These are phyloP conservation scores for Muraenolepis orangiensis DNA, from an alignment of 2,797 vertebrate species.

Conservation along the genomic window DNA sequence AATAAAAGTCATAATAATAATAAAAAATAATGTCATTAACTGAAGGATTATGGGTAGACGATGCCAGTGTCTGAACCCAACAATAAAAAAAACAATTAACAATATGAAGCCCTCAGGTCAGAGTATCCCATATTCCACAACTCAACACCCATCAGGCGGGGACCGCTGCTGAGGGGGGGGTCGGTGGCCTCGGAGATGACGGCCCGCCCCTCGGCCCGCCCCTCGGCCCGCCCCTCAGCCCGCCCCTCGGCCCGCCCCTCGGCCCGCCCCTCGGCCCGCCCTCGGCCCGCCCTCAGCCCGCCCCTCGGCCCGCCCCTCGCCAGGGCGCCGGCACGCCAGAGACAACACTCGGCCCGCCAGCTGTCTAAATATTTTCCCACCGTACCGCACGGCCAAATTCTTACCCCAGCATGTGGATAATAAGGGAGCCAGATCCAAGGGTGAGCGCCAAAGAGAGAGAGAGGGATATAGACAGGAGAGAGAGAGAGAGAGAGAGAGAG, in stretches of 20 bases:
- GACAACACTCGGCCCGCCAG: slow-evolving; percentile 48
- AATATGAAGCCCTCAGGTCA: not conserved
- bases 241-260: slow-evolving; percentile 5
- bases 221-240: not conserved
- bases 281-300: slow-evolving; percentile 36
- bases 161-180: too few species aligned
- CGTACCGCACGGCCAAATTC: slow-evolving; percentile 54
- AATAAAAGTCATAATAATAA: too few species aligned
- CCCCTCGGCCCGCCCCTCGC: slow-evolving; percentile 35
- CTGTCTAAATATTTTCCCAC: slow-evolving; percentile 51
- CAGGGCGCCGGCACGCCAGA: slow-evolving; percentile 33
- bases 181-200: too few species aligned
- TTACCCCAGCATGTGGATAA: slow-evolving; percentile 53
- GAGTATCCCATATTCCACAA: too few species aligned
- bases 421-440: slow-evolving; percentile 45
- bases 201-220: too few species aligned
- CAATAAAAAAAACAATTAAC: too few species aligned
- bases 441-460: slow-evolving; percentile 4
- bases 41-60: too few species aligned
- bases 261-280: slow-evolving; percentile 31
- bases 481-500: slow-evolving; percentile 15
- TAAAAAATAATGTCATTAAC: not conserved
- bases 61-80: not conserved
- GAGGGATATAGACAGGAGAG: slow-evolving; percentile 13
- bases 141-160: too few species aligned